Base-by-base conservation (phyloP, 2,113 vertebrate genomes). In the Hyperopisus bebe region DNA sequence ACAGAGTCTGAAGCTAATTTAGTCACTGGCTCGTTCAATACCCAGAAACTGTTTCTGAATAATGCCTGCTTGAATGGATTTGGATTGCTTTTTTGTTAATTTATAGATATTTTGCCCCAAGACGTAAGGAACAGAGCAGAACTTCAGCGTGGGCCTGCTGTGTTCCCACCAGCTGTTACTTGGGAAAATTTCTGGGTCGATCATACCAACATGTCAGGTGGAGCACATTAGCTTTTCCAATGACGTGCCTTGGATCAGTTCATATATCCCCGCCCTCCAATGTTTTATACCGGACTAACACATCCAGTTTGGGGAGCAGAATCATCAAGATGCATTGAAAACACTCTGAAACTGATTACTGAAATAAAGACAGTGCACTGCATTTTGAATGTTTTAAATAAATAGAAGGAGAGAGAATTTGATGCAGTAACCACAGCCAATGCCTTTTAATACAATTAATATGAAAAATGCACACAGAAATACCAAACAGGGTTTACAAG, bases 11-110 rank as follows among this genome's bases (percentile, higher is more conserved):
- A 88, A 46, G 44, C 42, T 74, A 74, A 88, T 58, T 47, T 74
- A 88, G 42, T 51, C 31, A 89, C 53, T 77, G 51, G 74, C 77
- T 83, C 88, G 82, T 50, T 55, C 51, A 83, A 83, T 58, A 42
- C 74, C 88, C 17, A 46, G 17, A 42, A 39, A 82, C 47, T 82
- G 27, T 24, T 58, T 21, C 66, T 80, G 70, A 80, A 50, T 42
- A 50, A 24, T 46, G 35, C 10, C 21, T 24, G 21, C 42, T 13
- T 88, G 82, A 84, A 84, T 84, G 42, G 82, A 46, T 84, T 84
- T 84, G 42, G 44, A 47, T 47, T 46, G 82, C 42, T 84, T 47
- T 84, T 84, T 47, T 84, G 35, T 84, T 84, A 84, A 44, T 46
- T 44, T 24, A 84, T 24, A 47, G 82, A 84, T n/a, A 44, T 84